Base-by-base conservation (phyloP, 2,888 invertebrate species). In the Hecatera dysodea region DNA sequence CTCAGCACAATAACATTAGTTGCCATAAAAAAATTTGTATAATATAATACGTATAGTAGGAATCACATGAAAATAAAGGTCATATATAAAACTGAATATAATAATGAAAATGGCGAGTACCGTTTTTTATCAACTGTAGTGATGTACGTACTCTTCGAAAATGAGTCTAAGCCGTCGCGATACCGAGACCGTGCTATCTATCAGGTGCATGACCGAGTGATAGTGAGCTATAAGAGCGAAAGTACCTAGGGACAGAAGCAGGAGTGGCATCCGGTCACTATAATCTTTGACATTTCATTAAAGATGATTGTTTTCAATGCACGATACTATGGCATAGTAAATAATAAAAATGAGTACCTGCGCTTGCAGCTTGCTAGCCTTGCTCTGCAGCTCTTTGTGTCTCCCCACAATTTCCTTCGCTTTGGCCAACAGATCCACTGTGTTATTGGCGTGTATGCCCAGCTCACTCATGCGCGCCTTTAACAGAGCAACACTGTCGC, bases 391-490 rank as follows among this genome's bases (percentile, higher is more conserved):
- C 90, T 99, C 99, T 92, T 99, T 99, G 92, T 99, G 99, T 39
- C 98, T 96, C 68, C 98, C 97, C 42, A 99, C 99, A 86, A 99
- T 99, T 94, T 99, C 98, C 91, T 98, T 98, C 65, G 98, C 98
- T 93, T 98, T 98, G 8, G 98, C 97, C 70, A 98, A 96, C 70
- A 98, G 95, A 93, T 98, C 98, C 67, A 98, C 98, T 0, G 98
- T 98, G 75, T 98, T 98, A 67, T 97, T 97, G 24, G 98, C 98
- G 93, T 98, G 98, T 77, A 99, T 98, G 76, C 98, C 98, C 83
- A 99, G 96, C 94, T 99, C 99, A 86, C 97, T 98, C 97, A 99
- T 98, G 78, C 99, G 97, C 56, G 98, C 97, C 92, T 99, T 98
- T 52, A 99, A 95, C 82, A 99, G 95, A 39, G 98, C 98, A 22